Percentiles rank a stretch among this genome's conserved stretches.
phyloP scores from a whole-genome alignment of 2,888 invertebrate species.

The Machimus atricapillus region DNA sequence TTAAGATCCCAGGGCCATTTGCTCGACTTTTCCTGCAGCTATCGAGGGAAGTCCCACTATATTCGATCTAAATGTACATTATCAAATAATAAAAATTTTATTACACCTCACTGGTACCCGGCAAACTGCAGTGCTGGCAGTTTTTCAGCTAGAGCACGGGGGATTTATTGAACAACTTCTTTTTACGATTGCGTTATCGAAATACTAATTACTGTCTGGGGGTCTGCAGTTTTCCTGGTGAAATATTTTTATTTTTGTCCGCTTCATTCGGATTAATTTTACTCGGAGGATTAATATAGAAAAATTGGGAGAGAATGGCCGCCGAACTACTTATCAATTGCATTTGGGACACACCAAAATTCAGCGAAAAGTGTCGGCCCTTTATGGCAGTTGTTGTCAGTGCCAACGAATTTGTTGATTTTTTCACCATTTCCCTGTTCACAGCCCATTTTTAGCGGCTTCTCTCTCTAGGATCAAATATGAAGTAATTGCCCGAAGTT shows the following conservation, averaged over 20 bases:
- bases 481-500: background rate
- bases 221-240: constrained; percentile 49
- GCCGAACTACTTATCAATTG: constrained; percentile 5
- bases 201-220: constrained; percentile 58
- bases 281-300: constrained; percentile 17
- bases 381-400: background rate
- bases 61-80: constrained; percentile 48
- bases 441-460: background rate
- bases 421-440: background rate
- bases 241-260: constrained; percentile 7
- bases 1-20: background rate
- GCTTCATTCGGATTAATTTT: constrained; percentile 2
- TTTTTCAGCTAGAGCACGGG: background rate
- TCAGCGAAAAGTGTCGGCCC: background rate
- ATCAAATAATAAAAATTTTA: constrained; percentile 50
- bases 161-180: constrained; percentile 33
- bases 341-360: background rate
- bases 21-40: background rate
- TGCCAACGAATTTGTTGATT: background rate
- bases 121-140: background rate
- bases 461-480: background rate
- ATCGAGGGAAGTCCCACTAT: background rate
- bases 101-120: constrained; percentile 15
- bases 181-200: constrained; percentile 53
- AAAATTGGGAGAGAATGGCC: background rate